A percentile compares a stretch with the other conserved stretches of the same genome.
phyloP scores from a whole-genome alignment of 2,113 vertebrate genomes.

The Oriolus oriolus region DNA sequence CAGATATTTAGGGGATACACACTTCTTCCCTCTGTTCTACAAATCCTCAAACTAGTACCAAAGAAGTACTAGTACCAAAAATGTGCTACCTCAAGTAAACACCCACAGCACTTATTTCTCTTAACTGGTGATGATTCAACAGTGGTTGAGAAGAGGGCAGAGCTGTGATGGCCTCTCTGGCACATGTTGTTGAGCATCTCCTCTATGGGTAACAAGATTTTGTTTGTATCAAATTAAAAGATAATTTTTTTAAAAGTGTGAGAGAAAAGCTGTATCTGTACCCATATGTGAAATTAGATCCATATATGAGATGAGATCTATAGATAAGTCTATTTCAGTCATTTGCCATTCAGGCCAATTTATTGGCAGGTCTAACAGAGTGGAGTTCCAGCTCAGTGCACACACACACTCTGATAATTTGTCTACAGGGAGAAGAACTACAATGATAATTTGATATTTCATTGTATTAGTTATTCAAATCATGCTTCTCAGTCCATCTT shows the following conservation, averaged over 20 bases:
- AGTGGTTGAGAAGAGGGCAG: not conserved
- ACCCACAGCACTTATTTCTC: not conserved
- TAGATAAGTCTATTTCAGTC: not conserved
- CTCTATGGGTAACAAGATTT: not conserved
- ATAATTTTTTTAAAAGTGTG: rapidly evolving
- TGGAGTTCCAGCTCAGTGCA: not conserved
- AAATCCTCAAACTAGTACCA: not conserved
- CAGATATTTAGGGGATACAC: not conserved
- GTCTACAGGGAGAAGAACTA: not conserved
- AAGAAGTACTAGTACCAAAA: not conserved
- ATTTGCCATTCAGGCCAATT: not conserved
- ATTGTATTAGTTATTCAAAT: not conserved
- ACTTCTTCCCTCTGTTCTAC: not conserved
- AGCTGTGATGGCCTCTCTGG: not conserved
- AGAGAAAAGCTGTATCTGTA: not conserved
- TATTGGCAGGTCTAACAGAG: not conserved
- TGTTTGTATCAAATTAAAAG: not conserved
- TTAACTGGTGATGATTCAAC: not conserved
- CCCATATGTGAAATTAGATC: not conserved
- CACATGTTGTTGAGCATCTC: not conserved
- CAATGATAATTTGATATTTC: not conserved
- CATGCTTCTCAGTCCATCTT: not conserved
- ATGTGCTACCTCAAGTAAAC: not conserved
- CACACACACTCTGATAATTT: not conserved
- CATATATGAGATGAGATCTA: not conserved